Conservation (phyloP, 2,797 vertebrate genomes). For the Eulemur rubriventer region DNA sequence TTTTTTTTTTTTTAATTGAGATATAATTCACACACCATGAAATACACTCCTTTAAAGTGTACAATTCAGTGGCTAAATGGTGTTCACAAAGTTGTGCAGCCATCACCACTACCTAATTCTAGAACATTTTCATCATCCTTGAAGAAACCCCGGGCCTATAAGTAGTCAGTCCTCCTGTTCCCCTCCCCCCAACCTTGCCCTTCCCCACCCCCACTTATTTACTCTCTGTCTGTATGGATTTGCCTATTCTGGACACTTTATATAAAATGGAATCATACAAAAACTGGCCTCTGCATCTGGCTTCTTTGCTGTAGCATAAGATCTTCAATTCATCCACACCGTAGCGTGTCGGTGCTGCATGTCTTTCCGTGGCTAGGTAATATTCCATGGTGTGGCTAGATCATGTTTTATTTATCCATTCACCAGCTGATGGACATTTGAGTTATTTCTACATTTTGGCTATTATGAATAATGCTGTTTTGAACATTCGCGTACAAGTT, state of each 20-base stretch:
- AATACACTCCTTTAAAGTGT: not conserved
- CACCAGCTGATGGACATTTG: not conserved
- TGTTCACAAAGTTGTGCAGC: not conserved
- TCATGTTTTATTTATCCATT: not conserved
- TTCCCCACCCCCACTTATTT: not conserved
- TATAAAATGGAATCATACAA: not conserved
- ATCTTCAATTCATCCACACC: not conserved
- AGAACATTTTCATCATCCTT: not conserved
- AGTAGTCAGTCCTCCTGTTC: not conserved
- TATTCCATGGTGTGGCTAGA: rapidly evolving
- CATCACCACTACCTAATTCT: not conserved
- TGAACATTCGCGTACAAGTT: not conserved
- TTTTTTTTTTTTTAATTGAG: not conserved
- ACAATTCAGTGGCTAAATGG: not conserved
- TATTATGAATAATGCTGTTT: not conserved
- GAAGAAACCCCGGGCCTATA: not conserved
- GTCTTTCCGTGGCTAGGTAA: not conserved
- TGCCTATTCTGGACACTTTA: not conserved
- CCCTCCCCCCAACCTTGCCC: not conserved
- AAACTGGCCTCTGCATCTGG: not conserved
- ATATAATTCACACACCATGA: not conserved
- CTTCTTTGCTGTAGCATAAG: not conserved
- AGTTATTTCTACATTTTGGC: not conserved
- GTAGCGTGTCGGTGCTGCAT: not conserved
- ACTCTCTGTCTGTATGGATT: not conserved